Base-by-base conservation (phyloP, 2,888 invertebrate species). In the Coremacera marginata region DNA sequence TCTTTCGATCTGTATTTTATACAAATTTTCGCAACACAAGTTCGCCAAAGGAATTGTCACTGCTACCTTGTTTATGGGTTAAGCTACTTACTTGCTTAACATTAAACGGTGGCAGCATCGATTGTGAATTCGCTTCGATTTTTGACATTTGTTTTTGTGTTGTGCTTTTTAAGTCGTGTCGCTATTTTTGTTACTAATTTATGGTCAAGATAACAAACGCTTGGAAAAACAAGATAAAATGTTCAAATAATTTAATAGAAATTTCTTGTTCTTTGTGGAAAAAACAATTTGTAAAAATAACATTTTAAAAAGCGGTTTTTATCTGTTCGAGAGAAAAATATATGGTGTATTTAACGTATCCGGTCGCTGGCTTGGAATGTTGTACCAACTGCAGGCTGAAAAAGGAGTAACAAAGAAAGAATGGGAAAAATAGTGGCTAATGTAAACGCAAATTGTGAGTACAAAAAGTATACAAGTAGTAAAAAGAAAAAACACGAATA, bases 381-480 rank as follows among this genome's bases (percentile, higher is more conserved):
- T 11, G 4, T 5, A 60, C 19, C 19, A 19, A 34, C 7, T 8
- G 52, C 31, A 70, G n/a, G 14, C 52, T 27, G 37, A 19, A 34
- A 63, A 22, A 49, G 14, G 14, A 14, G 27, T 22, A 44, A 25
- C 49, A 68, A 22, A 8, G n/a, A 57, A 67, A 68, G n/a, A 70
- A 70, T 70, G 70, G 70, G 70, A 27, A 70, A 70, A 70, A 27
- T 55, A 19, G 65, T 65, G 27, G 31, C 8, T 55, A 70, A 70
- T 55, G 27, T 8, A 44, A n/a, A 37, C 7, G 19, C 11, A 19
- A 52, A 55, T 52, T 25, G 70, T 70, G 55, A 70, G 70, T 70
- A 60, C 9, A 27, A 27, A 14, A 60, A 22, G 19, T 11, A n/a
- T n/a, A n/a, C n/a, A n/a, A n/a, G n/a, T n/a, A n/a, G n/a, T n/a